These are phyloP conservation scores for Bruchidius siliquastri DNA, from an alignment of 2,888 invertebrate genomes.

Conservation along the genomic window DNA sequence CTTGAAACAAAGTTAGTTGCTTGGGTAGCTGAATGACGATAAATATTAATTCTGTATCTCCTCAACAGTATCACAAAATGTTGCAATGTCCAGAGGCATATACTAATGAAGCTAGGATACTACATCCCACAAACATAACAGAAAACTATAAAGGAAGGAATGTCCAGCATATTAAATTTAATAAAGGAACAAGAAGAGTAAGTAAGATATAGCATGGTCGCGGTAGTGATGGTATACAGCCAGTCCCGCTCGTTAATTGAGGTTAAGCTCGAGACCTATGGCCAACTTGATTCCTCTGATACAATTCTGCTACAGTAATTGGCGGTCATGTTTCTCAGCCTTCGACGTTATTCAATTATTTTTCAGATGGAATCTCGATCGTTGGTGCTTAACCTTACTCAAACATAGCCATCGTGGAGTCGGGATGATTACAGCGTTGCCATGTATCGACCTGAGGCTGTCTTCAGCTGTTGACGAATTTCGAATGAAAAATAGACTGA, in stretches of 20 bases:
- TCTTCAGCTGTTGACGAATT: neutral
- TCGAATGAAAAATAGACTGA: too few species aligned
- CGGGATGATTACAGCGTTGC: neutral
- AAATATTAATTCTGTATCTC: too few species aligned
- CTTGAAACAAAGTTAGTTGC: too few species aligned
- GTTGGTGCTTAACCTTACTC: slow-evolving; percentile 5
- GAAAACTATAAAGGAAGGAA: neutral
- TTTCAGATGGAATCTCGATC: slow-evolving; percentile 22
- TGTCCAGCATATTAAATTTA: neutral
- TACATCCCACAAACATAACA: neutral
- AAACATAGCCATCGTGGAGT: slow-evolving; percentile 2
- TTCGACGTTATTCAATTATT: slow-evolving; percentile 33
- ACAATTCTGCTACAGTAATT: slow-evolving; percentile 30
- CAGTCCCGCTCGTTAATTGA: slow-evolving; percentile 20
- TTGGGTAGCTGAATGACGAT: too few species aligned
- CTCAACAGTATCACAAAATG: too few species aligned
- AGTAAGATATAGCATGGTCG: neutral
- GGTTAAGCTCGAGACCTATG: slow-evolving; percentile 23
- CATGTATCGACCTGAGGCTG: neutral
- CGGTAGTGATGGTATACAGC: neutral
- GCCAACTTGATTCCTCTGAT: slow-evolving; percentile 26
- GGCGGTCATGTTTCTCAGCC: slow-evolving; percentile 28
- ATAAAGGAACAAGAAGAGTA: neutral
- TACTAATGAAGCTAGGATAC: neutral
- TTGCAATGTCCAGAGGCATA: neutral